phyloP scores from a whole-genome alignment of 2,797 vertebrate genomes.

The Thunnus albacares region DNA sequence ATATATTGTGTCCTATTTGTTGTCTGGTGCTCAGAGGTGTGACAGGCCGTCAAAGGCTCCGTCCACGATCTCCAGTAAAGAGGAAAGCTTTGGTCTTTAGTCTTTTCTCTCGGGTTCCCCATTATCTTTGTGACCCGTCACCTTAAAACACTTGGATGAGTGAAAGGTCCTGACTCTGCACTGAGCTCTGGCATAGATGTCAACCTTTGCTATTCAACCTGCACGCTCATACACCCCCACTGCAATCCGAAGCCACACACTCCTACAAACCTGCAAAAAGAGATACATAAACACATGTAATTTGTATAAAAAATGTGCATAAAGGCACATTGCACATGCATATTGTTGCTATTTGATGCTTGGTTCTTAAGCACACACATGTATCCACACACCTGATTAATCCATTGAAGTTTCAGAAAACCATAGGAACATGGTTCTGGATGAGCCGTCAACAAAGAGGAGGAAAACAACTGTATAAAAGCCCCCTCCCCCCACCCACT shows the following conservation, averaged over 20 bases:
- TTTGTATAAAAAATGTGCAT: background rate
- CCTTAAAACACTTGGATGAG: conserved; percentile 79
- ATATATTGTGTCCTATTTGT: conserved; percentile 64
- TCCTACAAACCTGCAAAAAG: background rate
- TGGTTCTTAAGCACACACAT: background rate
- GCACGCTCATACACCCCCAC: conserved; percentile 26
- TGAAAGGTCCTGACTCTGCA: conserved; percentile 81
- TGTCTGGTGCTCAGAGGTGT: conserved; percentile 48
- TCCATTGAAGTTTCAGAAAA: conserved; percentile 51
- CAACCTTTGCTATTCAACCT: conserved; percentile 75
- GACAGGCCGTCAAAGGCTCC: conserved; percentile 62
- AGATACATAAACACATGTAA: background rate
- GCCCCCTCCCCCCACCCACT: conserved; percentile 56
- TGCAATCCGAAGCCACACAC: conserved; percentile 7
- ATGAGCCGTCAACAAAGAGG: conserved; percentile 84
- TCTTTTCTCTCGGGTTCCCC: conserved; percentile 66
- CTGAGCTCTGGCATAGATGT: conserved; percentile 72
- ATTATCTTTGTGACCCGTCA: conserved; percentile 79
- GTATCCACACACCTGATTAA: conserved; percentile 11
- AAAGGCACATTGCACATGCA: background rate
- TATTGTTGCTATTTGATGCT: background rate
- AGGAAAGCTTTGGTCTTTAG: conserved; percentile 68
- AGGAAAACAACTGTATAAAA: conserved; percentile 81
- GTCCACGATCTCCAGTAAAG: conserved; percentile 65
- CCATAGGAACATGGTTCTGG: conserved; percentile 77